Evolutionary conservation across 1,140 invertebrate species (phyloP), one percentile per base, ranked within the genome.

Genomic region (Drosophila sturtevanti): DNA sequence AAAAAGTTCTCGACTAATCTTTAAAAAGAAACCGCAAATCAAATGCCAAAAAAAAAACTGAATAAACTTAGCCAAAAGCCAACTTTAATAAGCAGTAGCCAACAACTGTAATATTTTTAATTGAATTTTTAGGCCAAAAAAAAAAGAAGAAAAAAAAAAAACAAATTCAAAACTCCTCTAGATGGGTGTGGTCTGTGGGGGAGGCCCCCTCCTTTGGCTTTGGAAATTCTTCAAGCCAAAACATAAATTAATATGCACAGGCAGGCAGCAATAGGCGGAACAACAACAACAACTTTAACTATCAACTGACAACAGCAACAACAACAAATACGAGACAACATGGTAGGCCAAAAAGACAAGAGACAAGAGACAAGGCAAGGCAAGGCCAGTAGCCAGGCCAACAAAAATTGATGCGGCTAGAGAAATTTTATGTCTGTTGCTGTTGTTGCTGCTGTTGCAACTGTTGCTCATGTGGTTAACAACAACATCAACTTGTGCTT

Each of bases 171-270:
- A 74, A 74, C 60, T 74, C 55, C 60, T 74, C 55, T 37, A 31
- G 34, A 31, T 76, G 72, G 72, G 72, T 76, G 72, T 76, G 72
- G 73, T 56, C 14, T 56, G 54, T 27, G 54, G 54, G n/a, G n/a
- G n/a, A n/a, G n/a, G n/a, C n/a, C n/a, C n/a, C n/a, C n/a, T n/a
- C n/a, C n/a, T n/a, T n/a, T 27, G 54, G 54, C 27, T 59, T 68
- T 35, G 54, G 58, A 76, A 76, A 76, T 76, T 76, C 72, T 76
- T 35, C 58, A 52, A 65, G 72, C 72, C 72, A 62, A 74, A 75
- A 76, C 72, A 76, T 76, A 76, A 76, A 76, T 76, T 76, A 76
- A 76, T 76, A 76, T 76, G 72, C 72, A 76, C 64, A 65, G 31
- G 54, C 54, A 74, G 73, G 73, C 70, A 52, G 72, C 72, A 54